Conservation (phyloP, 2,797 vertebrate species). For the Chrysocyon brachyurus region DNA sequence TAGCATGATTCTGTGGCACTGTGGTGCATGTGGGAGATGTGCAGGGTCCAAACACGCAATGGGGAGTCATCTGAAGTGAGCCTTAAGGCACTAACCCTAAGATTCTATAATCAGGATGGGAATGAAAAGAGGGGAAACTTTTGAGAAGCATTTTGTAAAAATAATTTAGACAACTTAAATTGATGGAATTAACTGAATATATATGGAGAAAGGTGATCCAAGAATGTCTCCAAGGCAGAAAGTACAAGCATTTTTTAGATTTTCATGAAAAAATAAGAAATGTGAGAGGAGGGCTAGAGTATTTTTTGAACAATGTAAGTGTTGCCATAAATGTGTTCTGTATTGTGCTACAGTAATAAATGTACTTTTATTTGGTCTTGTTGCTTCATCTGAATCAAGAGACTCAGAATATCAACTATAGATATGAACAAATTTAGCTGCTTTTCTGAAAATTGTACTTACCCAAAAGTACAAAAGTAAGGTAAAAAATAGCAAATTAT, state of each 20-base stretch:
- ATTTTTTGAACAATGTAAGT: not conserved
- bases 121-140: not conserved
- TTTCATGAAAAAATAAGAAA: not conserved
- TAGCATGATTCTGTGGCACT: not conserved
- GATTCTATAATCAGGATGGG: not conserved
- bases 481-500: not conserved
- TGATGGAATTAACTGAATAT: not conserved
- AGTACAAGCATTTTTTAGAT: constrained; percentile 2
- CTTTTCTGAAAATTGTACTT: constrained; percentile 4
- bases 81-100: not conserved
- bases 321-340: not conserved
- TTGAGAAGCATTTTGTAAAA: not conserved
- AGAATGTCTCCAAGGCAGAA: constrained; percentile 3
- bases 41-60: not conserved
- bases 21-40: not conserved
- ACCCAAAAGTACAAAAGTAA: not conserved
- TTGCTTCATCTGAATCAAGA: constrained; percentile 43
- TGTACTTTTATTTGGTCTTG: constrained; percentile 16
- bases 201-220: constrained; percentile 3
- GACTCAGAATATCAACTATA: not conserved
- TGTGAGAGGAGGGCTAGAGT: not conserved
- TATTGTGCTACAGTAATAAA: constrained; percentile 1
- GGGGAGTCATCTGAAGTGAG: not conserved
- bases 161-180: not conserved
- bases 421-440: not conserved